phyloP scores from a whole-genome alignment of 2,797 vertebrate genomes.

The Pseudochaenichthys georgianus region DNA sequence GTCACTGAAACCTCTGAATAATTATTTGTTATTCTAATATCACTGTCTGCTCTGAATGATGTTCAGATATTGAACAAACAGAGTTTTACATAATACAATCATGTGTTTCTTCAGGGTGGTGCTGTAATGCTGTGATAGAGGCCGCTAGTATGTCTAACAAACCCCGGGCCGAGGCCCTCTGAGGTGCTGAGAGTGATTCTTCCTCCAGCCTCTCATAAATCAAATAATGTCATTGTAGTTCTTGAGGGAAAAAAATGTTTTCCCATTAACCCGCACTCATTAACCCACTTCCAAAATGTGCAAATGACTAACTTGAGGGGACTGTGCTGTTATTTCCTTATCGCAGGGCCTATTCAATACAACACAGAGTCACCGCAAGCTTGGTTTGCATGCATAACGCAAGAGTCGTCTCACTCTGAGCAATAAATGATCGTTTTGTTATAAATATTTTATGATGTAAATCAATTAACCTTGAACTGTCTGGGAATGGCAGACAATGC shows the following conservation, averaged over 20 bases:
- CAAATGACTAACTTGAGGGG: constrained; percentile 65
- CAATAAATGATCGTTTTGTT: constrained; percentile 68
- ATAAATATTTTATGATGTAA: constrained; percentile 80
- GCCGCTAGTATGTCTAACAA: constrained; percentile 30
- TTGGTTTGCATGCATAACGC: constrained; percentile 38
- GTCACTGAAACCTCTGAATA: constrained; percentile 38
- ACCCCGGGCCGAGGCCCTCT: constrained; percentile 37
- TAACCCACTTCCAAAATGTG: constrained; percentile 73
- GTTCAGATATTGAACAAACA: constrained; percentile 39
- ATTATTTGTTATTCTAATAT: constrained; percentile 46
- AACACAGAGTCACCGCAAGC: constrained; percentile 30
- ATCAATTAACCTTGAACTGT: constrained; percentile 83
- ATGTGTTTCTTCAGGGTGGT: constrained; percentile 44
- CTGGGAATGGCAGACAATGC: constrained; percentile 63
- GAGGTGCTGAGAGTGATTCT: constrained; percentile 36
- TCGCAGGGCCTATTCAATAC: constrained; percentile 26
- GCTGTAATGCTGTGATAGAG: constrained; percentile 49
- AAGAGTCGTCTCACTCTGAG: constrained; percentile 17
- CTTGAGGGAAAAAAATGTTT: constrained; percentile 66
- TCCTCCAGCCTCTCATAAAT: constrained; percentile 73
- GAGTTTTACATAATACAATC: constrained; percentile 31
- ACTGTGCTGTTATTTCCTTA: constrained; percentile 33
- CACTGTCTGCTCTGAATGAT: constrained; percentile 27
- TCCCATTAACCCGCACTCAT: constrained; percentile 66
- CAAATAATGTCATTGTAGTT: constrained; percentile 71